These are phyloP conservation scores for Calliscelio sp. DNA, from an alignment of 2,888 invertebrate genomes.

Conservation along the genomic window DNA sequence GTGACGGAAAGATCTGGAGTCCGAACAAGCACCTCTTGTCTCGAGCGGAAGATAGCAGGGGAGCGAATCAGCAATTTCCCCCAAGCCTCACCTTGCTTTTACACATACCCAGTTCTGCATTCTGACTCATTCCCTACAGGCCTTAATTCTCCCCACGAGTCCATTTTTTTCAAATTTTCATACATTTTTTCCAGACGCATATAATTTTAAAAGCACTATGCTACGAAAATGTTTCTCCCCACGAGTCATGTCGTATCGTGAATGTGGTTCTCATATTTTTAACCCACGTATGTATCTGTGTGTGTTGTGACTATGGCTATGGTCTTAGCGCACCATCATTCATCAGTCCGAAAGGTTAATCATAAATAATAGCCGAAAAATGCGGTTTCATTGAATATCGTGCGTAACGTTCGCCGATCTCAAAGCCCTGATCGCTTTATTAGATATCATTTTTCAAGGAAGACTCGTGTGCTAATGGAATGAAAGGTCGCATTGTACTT, in stretches of 20 bases:
- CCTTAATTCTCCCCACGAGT: conserved; percentile 50
- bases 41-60: conserved; percentile 62
- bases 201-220: no score
- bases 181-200: no score
- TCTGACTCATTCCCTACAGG: conserved; percentile 46
- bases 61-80: conserved; percentile 62
- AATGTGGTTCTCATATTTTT: conserved; percentile 44
- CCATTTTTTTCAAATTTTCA: no score
- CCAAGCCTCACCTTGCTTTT: conserved; percentile 38
- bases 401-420: conserved; percentile 35
- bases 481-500: conserved; percentile 36
- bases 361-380: conserved; percentile 52
- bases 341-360: conserved; percentile 51
- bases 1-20: conserved; percentile 55
- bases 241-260: conserved; percentile 7
- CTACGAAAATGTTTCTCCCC: no score
- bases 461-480: conserved; percentile 40
- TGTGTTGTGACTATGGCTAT: no score
- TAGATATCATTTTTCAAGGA: conserved; percentile 56
- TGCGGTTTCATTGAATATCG: conserved; percentile 54
- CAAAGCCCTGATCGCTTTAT: conserved; percentile 40
- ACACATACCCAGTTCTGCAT: conserved; percentile 55
- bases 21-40: conserved; percentile 63
- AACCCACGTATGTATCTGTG: not conserved
- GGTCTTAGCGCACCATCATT: conserved; percentile 31